Evolutionary conservation across 1,140 invertebrate genomes (phyloP), one percentile per base, ranked within the genome.

Genomic region (Aphelenchoides besseyi): DNA sequence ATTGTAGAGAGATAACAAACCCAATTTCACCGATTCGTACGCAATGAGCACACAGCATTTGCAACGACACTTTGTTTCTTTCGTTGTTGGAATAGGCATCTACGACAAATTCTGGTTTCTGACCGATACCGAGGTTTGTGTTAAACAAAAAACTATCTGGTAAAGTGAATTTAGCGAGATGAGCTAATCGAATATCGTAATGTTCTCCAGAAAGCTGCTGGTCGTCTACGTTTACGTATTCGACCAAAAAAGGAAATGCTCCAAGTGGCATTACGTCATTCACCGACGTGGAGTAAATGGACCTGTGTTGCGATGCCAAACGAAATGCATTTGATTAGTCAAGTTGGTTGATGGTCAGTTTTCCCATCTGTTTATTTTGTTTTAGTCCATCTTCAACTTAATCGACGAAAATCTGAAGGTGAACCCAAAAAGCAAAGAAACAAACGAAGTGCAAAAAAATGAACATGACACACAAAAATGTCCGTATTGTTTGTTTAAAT

Each of bases 1-100:
- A 48, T 48, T 59, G 5, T 33, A 59, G 55, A 59, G 23, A 33
- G 32, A 59, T 33, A 23, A 59, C 26, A 59, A 59, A 59, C 55
- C 55, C 5, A 59, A 18, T 23, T 33, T 33, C 26, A 8, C 5
- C 26, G 18, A 28, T 59, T 59, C 5, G 5, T 29, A 59, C 5
- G 55, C 5, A 8, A 8, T 23, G 5, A 59, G 18, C 18, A 8
- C 55, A 28, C 55, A 23, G 5, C 18, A 8, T 5, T 23, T 59
- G 12, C 55, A 59, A 59, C 55, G 55, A 33, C 5, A 59, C 5
- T 59, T 59, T 33, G 55, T 59, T 18, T 8, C 55, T 12, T 59
- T 8, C 18, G 55, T 59, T 12, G 23, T 8, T 8, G 55, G 55
- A 59, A 33, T 59, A 8, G 55, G 5, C 26, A 12, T 33, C 18